Evolutionary conservation across 2,888 invertebrate genomes (phyloP).

Genomic region (Gastrophysa polygoni): DNA sequence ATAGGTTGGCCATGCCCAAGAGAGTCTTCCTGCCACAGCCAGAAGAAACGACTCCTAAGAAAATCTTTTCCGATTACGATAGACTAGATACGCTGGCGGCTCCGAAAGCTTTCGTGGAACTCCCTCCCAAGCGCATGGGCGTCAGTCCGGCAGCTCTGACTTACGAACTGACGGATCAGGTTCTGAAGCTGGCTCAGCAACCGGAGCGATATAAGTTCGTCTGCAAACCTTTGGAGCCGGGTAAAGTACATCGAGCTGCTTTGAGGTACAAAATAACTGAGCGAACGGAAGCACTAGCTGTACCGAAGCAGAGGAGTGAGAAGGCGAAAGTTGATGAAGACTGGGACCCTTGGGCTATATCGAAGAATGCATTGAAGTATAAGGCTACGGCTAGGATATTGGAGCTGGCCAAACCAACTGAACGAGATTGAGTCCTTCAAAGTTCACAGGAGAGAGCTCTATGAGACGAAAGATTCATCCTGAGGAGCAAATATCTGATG

Average conservation of each 20-base stretch:
- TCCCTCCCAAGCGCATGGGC: slow-evolving; percentile 31
- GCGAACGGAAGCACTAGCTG: slow-evolving; percentile 48
- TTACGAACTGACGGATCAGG: slow-evolving; percentile 41
- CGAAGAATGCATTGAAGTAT: slow-evolving; percentile 61
- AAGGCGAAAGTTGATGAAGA: slow-evolving; percentile 57
- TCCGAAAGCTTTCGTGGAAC: slow-evolving; percentile 33
- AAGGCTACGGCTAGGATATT: slow-evolving; percentile 57
- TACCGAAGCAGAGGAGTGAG: slow-evolving; percentile 50
- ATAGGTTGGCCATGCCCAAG: slow-evolving; percentile 33
- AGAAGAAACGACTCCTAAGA: slow-evolving; percentile 32
- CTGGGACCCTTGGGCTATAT: slow-evolving; percentile 60
- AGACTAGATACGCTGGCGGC: slow-evolving; percentile 38
- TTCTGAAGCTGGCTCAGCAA: slow-evolving; percentile 35
- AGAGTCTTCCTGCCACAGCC: slow-evolving; percentile 29
- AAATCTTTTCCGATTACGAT: slow-evolving; percentile 35
- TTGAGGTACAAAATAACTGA: slow-evolving; percentile 45
- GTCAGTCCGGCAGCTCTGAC: slow-evolving; percentile 38
- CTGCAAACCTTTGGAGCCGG: slow-evolving; percentile 38
- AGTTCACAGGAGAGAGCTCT: too few relatives aligned
- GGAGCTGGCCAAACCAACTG: slow-evolving; percentile 59
- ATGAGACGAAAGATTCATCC: too few relatives aligned
- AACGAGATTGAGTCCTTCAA: slow-evolving; percentile 28
- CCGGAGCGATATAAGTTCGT: slow-evolving; percentile 35
- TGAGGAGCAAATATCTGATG: too few relatives aligned
- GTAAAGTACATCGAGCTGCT: slow-evolving; percentile 38